Percentiles rank a stretch among this genome's conserved stretches.
phyloP scores from a whole-genome alignment of 1,140 invertebrate species.

The Dryas iulia region DNA sequence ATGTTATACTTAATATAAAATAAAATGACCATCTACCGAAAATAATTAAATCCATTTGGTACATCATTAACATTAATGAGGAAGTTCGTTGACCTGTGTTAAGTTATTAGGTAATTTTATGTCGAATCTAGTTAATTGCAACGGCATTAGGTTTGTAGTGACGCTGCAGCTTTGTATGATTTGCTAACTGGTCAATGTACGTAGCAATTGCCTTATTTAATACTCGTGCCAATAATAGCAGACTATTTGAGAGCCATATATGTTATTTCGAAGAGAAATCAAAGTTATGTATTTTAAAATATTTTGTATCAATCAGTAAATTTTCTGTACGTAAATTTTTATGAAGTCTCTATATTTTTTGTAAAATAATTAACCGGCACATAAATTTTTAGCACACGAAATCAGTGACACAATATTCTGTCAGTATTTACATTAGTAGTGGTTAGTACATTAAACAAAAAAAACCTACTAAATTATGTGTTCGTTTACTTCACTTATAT shows the following conservation, averaged over 20 bases:
- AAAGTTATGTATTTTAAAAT: too few relatives aligned
- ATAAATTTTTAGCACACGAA: too few relatives aligned
- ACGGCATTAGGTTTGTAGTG: conserved; percentile 14
- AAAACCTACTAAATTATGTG: not conserved
- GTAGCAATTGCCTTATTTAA: conserved; percentile 7
- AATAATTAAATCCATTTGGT: conserved; percentile 44
- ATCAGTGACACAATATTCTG: not conserved
- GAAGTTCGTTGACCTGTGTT: conserved; percentile 50
- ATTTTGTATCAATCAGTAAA: too few relatives aligned
- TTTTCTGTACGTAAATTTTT: too few relatives aligned
- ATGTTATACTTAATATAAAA: conserved; percentile 47
- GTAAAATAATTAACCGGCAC: too few relatives aligned
- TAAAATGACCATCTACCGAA: conserved; percentile 40
- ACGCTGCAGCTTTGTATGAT: conserved; percentile 15
- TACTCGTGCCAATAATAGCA: not conserved
- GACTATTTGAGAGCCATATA: not conserved
- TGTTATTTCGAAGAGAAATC: not conserved
- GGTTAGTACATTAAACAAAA: too few relatives aligned
- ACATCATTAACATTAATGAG: conserved; percentile 56
- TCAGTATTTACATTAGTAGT: too few relatives aligned
- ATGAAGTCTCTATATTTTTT: too few relatives aligned
- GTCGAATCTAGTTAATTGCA: conserved; percentile 33
- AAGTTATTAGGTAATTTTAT: conserved; percentile 49
- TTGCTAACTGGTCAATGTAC: conserved; percentile 9
- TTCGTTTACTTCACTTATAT: too few relatives aligned